Conservation (phyloP, 2,797 vertebrate species). For the Cebuella pygmaea region DNA sequence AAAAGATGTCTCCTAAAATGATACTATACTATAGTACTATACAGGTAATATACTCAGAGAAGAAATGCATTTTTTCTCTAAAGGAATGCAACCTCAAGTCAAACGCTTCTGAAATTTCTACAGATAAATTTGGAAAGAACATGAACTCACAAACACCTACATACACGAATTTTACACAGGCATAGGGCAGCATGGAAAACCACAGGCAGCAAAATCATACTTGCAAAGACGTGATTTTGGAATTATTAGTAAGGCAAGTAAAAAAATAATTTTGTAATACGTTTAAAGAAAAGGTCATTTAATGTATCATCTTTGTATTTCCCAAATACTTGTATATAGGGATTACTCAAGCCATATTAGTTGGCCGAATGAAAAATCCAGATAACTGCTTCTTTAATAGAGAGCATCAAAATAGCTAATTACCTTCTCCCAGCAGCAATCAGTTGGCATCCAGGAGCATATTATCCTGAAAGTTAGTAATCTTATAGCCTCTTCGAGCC, state of each 20-base stretch:
- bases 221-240: constrained; percentile 8
- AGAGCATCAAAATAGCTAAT: neutral
- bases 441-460: neutral
- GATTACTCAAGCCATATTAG: neutral
- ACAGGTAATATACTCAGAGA: neutral
- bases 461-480: constrained; percentile 31
- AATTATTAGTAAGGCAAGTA: neutral
- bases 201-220: neutral
- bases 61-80: neutral
- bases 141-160: neutral
- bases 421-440: neutral
- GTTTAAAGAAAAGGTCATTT: constrained; percentile 26
- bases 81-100: neutral
- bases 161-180: neutral
- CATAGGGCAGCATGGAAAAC: neutral
- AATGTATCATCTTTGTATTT: neutral
- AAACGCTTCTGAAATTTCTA: neutral
- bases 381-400: neutral
- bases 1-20: neutral
- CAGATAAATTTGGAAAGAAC: constrained; percentile 1
- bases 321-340: neutral
- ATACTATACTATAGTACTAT: neutral
- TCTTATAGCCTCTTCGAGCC: neutral
- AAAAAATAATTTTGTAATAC: neutral
- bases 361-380: neutral